These are phyloP conservation scores for Scrobipalpa atriplicella DNA, from an alignment of 2,888 invertebrate genomes.

Conservation along the genomic window DNA sequence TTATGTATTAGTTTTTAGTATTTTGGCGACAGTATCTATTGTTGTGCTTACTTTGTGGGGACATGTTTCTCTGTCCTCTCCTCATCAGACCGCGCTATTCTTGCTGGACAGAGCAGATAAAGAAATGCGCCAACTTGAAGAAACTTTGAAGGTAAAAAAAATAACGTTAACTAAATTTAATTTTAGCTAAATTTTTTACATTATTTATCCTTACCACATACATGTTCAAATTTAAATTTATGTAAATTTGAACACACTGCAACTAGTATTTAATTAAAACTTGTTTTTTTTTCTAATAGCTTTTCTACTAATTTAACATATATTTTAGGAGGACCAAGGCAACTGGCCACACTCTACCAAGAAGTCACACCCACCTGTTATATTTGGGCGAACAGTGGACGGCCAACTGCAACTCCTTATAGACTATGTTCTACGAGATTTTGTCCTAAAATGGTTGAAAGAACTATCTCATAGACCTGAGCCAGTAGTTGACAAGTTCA, in stretches of 20 bases:
- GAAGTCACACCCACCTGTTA: conserved; percentile 86
- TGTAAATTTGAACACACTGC: background rate
- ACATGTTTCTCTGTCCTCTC: conserved; percentile 85
- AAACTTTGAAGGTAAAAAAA: conserved; percentile 81
- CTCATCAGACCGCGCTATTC: conserved; percentile 84
- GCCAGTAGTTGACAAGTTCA: conserved; percentile 84
- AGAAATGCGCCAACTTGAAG: conserved; percentile 83
- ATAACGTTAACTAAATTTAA: background rate
- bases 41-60: conserved; percentile 81
- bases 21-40: conserved; percentile 54
- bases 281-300: background rate
- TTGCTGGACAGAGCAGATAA: conserved; percentile 83
- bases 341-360: conserved; percentile 66
- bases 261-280: background rate
- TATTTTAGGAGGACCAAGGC: conserved; percentile 66
- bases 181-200: background rate
- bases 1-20: conserved; percentile 58
- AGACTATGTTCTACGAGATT: conserved; percentile 91
- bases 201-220: background rate
- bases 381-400: conserved; percentile 93
- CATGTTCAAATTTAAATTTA: background rate
- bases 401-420: conserved; percentile 91
- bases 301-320: background rate
- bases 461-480: conserved; percentile 87
- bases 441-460: conserved; percentile 89